These are phyloP conservation scores for Hofmannophila pseudospretella DNA, from an alignment of 2,888 invertebrate species.

Conservation along the genomic window DNA sequence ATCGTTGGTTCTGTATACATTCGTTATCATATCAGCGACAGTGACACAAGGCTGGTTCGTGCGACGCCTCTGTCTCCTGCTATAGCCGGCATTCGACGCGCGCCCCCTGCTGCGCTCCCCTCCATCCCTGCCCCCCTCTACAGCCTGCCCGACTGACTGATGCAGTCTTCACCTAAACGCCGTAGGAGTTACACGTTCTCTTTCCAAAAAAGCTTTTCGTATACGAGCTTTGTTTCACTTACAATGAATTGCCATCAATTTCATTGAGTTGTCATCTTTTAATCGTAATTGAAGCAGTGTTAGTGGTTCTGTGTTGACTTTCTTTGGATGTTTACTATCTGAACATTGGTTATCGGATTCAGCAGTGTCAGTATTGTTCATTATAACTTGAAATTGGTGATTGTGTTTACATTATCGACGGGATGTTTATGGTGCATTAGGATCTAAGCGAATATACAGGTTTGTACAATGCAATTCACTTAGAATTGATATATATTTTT, in stretches of 20 bases:
- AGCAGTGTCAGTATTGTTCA: conserved; percentile 52
- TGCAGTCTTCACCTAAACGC: conserved; percentile 62
- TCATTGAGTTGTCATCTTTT: conserved; percentile 26
- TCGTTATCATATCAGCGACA: conserved; percentile 68
- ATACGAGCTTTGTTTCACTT: conserved; percentile 64
- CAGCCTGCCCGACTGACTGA: conserved; percentile 35
- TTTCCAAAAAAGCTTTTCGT: conserved; percentile 48
- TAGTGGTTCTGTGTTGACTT: conserved; percentile 38
- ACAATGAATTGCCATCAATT: conserved; percentile 43
- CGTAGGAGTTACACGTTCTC: conserved; percentile 31
- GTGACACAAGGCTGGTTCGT: conserved; percentile 54
- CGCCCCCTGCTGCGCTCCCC: conserved; percentile 16
- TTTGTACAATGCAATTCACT: conserved; percentile 25
- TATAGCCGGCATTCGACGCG: conserved; percentile 10
- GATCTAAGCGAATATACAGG: conserved; percentile 48
- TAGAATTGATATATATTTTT: too few relatives aligned
- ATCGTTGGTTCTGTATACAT: conserved; percentile 57
- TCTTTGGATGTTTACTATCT: conserved; percentile 21
- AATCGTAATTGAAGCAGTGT: conserved; percentile 26
- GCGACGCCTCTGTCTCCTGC: conserved; percentile 41
- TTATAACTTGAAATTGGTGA: conserved; percentile 54
- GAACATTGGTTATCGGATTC: conserved; percentile 48
- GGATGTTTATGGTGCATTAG: conserved; percentile 55
- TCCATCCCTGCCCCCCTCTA: conserved; percentile 7
- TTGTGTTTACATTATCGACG: conserved; percentile 50